Percentiles rank a stretch among this genome's conserved stretches.
phyloP scores from a whole-genome alignment of 2,888 invertebrate genomes.

The Heliconius ismenius region DNA sequence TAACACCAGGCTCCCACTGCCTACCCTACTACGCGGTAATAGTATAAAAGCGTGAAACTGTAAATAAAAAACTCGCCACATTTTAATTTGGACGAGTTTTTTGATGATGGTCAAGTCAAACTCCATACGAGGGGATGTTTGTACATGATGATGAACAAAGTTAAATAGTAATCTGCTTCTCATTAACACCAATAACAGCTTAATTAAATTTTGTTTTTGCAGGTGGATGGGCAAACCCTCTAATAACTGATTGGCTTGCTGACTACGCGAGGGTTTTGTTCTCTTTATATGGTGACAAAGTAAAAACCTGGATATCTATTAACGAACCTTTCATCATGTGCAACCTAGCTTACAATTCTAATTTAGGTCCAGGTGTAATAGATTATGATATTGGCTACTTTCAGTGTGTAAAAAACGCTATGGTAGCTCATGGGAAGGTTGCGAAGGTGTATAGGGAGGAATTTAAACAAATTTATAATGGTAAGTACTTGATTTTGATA shows the following conservation, averaged over 20 bases:
- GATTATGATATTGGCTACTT: slow-evolving; percentile 76
- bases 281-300: slow-evolving; percentile 80
- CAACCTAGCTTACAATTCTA: slow-evolving; percentile 62
- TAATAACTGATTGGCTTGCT: slow-evolving; percentile 80
- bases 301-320: slow-evolving; percentile 85
- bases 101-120: no score
- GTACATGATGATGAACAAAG: no score
- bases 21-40: no score
- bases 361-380: slow-evolving; percentile 57
- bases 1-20: no score
- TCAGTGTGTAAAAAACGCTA: slow-evolving; percentile 82
- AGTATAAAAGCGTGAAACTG: no score
- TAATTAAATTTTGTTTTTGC: slow-evolving; percentile 57
- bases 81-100: no score
- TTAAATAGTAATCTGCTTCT: no score
- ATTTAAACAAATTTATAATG: slow-evolving; percentile 65
- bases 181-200: not conserved
- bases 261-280: slow-evolving; percentile 81
- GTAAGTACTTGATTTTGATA: not conserved
- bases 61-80: no score
- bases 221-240: slow-evolving; percentile 84
- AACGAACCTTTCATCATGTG: slow-evolving; percentile 83
- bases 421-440: slow-evolving; percentile 85
- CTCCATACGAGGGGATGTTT: no score
- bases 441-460: slow-evolving; percentile 78